Conservation (phyloP, 2,888 invertebrate species). For the Lysandra bellargus region DNA sequence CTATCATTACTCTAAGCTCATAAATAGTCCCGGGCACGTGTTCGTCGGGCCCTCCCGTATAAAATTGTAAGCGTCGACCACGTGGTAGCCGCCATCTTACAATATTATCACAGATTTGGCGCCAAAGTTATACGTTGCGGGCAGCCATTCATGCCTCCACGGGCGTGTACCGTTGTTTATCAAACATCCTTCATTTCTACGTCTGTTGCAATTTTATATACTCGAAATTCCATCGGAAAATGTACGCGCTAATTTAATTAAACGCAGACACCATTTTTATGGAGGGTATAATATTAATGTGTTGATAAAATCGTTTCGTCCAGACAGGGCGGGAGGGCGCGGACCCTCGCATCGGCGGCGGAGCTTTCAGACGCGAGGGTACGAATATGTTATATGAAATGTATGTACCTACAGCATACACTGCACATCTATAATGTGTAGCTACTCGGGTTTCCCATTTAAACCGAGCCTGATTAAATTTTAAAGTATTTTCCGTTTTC, state of each 20-base stretch:
- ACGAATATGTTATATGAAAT: conserved; percentile 7
- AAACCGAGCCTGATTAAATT: conserved; percentile 7
- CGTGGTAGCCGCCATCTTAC: conserved; percentile 68
- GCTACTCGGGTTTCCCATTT: neutral
- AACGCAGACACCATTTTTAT: conserved; percentile 15
- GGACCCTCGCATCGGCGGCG: conserved; percentile 34
- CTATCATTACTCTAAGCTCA: neutral
- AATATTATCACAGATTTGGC: conserved; percentile 36
- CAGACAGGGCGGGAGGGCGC: conserved; percentile 37
- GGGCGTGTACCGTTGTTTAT: conserved; percentile 4
- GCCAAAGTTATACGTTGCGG: conserved; percentile 30
- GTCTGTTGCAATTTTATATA: neutral
- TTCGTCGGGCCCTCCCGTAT: conserved; percentile 30
- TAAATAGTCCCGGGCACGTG: conserved; percentile 21
- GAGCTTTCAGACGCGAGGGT: conserved; percentile 20
- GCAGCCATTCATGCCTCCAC: conserved; percentile 26
- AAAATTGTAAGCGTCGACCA: conserved; percentile 44
- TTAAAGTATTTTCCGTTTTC: conserved; percentile 1
- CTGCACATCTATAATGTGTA: neutral
- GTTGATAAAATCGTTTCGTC: conserved; percentile 37
- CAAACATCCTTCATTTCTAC: neutral
- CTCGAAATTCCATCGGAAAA: neutral
- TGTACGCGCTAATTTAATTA: conserved; percentile 1
- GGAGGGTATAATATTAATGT: conserved; percentile 16
- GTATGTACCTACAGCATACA: neutral